Percentiles rank a stretch among this genome's conserved stretches.
Evolutionary conservation across 2,888 invertebrate genomes (phyloP).

Genomic region (Scotopteryx bipunctaria): DNA sequence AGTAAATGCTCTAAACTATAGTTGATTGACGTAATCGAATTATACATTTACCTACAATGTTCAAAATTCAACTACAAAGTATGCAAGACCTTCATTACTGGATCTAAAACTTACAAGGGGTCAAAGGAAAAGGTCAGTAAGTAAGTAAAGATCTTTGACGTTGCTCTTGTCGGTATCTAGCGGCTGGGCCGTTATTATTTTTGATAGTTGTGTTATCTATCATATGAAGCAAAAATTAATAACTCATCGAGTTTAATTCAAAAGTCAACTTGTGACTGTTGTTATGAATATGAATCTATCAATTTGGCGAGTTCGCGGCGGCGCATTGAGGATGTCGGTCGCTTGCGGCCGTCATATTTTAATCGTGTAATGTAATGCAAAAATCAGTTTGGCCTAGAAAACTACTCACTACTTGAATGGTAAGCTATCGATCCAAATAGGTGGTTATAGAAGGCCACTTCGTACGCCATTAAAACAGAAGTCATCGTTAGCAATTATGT

Average conservation of each 20-base stretch:
- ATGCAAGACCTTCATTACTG: not conserved
- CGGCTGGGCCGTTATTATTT: constrained; percentile 1
- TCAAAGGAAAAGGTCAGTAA: constrained; percentile 44
- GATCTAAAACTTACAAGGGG: constrained; percentile 26
- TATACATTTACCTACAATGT: not conserved
- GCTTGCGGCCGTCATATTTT: constrained; percentile 58
- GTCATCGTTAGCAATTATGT: constrained; percentile 71
- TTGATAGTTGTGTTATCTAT: too few species aligned
- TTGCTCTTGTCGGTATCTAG: not conserved
- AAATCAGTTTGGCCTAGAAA: constrained; percentile 71
- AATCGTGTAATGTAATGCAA: constrained; percentile 70
- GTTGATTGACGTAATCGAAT: constrained; percentile 8
- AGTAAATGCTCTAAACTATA: constrained; percentile 6
- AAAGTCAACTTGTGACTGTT: constrained; percentile 27
- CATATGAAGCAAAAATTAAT: not conserved
- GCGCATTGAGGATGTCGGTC: constrained; percentile 53
- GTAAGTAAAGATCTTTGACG: not conserved
- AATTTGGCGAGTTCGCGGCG: constrained; percentile 61
- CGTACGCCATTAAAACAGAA: constrained; percentile 70
- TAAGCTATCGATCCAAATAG: constrained; percentile 77
- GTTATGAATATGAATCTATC: constrained; percentile 44
- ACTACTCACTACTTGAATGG: constrained; percentile 63
- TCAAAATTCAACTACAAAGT: constrained; percentile 1
- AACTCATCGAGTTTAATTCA: constrained; percentile 17
- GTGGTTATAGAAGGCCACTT: constrained; percentile 64